A percentile compares a stretch with the other conserved stretches of the same genome.
Evolutionary conservation across 2,888 invertebrate genomes (phyloP).

Genomic region (Meloe dianella): DNA sequence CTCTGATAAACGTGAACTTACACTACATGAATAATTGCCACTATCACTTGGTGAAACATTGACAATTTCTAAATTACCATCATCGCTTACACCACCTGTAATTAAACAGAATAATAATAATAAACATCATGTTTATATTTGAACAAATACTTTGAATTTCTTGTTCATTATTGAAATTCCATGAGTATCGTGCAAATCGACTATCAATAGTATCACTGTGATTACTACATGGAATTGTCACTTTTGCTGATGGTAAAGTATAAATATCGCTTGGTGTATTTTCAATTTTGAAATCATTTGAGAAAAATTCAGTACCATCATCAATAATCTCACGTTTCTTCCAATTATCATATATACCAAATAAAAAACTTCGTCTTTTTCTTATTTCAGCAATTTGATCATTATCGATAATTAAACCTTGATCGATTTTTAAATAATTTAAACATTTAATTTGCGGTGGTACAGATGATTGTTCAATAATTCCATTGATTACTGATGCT

Average conservation of each 20-base stretch:
- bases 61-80: slow-evolving; percentile 48
- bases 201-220: slow-evolving; percentile 30
- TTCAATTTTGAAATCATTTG: slow-evolving; percentile 39
- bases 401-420: slow-evolving; percentile 40
- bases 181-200: slow-evolving; percentile 33
- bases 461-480: slow-evolving; percentile 7
- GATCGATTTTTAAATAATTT: slow-evolving; percentile 31
- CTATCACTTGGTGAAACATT: slow-evolving; percentile 51
- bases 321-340: slow-evolving; percentile 31
- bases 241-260: slow-evolving; percentile 38
- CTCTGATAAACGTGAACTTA: slow-evolving; percentile 34
- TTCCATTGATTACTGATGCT: slow-evolving; percentile 16
- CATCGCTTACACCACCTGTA: slow-evolving; percentile 17
- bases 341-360: slow-evolving; percentile 26
- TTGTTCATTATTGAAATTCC: slow-evolving; percentile 39
- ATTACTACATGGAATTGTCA: slow-evolving; percentile 40
- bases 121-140: slow-evolving; percentile 17
- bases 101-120: slow-evolving; percentile 9
- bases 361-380: slow-evolving; percentile 45
- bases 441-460: slow-evolving; percentile 19
- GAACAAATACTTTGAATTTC: slow-evolving; percentile 30
- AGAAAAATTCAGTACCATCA: slow-evolving; percentile 40
- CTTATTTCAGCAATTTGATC: slow-evolving; percentile 37
- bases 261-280: slow-evolving; percentile 27
- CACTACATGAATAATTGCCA: slow-evolving; percentile 56